phyloP scores from a whole-genome alignment of 2,797 vertebrate genomes.

The Syngnathus rostellatus region DNA sequence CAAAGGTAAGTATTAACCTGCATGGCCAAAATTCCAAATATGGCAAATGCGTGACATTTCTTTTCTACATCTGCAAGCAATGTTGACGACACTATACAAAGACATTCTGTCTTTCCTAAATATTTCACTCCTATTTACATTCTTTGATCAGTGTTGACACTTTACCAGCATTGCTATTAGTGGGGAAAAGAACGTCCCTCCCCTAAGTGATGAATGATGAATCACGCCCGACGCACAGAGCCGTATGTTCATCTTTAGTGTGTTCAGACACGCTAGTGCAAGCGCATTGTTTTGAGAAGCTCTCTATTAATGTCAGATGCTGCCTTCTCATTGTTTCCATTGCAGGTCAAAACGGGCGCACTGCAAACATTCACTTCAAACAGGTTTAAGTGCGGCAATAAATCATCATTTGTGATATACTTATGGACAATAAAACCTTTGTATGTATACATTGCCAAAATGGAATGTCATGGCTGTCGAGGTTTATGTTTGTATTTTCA shows the following conservation, averaged over 20 bases:
- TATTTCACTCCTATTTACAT: background rate
- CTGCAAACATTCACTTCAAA: background rate
- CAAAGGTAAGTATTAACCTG: conserved; percentile 28
- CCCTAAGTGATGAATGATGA: conserved; percentile 51
- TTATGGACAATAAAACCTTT: background rate
- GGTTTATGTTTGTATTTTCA: background rate
- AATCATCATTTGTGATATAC: conserved; percentile 4
- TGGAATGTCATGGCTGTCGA: background rate
- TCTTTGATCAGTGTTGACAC: background rate
- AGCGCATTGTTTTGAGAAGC: conserved; percentile 34
- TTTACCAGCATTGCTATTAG: conserved; percentile 20
- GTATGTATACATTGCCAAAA: background rate
- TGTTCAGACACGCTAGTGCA: conserved; percentile 50
- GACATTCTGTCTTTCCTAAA: background rate
- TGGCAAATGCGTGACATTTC: background rate
- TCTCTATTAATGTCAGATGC: conserved; percentile 30
- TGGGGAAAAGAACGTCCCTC: conserved; percentile 20
- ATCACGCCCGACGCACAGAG: conserved; percentile 12
- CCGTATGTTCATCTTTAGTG: conserved; percentile 23
- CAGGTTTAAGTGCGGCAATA: conserved; percentile 3
- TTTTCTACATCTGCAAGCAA: background rate
- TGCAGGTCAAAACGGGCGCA: conserved; percentile 7
- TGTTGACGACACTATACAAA: background rate
- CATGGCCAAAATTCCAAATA: conserved; percentile 4
- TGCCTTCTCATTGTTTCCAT: conserved; percentile 13